Conservation (phyloP, 2,797 vertebrate species). For the Liparis tanakae region DNA sequence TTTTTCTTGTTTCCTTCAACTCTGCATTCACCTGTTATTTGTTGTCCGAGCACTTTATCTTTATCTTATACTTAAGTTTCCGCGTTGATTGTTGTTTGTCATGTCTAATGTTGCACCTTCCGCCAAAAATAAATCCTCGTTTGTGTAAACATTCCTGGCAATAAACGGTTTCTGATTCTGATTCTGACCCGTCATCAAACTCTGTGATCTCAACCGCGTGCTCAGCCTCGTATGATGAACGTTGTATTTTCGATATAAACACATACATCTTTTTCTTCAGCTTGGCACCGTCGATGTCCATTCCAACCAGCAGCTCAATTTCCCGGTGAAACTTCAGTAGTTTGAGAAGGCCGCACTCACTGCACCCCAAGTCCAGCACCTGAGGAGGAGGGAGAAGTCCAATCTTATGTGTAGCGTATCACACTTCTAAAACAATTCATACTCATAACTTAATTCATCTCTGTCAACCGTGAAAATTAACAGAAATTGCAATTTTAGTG, state of each 20-base stretch:
- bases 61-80: too few relatives aligned
- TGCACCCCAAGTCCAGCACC: slow-evolving; percentile 94
- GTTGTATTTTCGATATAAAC: background rate
- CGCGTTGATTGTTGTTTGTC: too few relatives aligned
- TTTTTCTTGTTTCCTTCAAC: background rate
- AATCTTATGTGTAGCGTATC: background rate
- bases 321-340: slow-evolving; percentile 87
- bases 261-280: slow-evolving; percentile 86
- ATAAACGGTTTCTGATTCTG: too few relatives aligned
- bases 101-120: too few relatives aligned
- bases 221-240: background rate
- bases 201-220: background rate
- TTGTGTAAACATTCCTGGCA: too few relatives aligned
- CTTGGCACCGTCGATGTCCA: slow-evolving; percentile 83
- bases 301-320: slow-evolving; percentile 88
- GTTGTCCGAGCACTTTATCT: too few relatives aligned
- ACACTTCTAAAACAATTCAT: too few relatives aligned
- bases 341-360: slow-evolving; percentile 85
- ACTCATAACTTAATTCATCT: too few relatives aligned
- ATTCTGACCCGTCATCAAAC: background rate
- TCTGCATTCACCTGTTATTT: background rate
- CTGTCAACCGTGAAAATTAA: background rate
- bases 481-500: too few relatives aligned
- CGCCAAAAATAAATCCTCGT: too few relatives aligned
- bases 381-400: slow-evolving; percentile 51